Evolutionary conservation across 1,140 invertebrate species (phyloP), one percentile per base, ranked within the genome.

Genomic region (Pollicipes pollicipes): DNA sequence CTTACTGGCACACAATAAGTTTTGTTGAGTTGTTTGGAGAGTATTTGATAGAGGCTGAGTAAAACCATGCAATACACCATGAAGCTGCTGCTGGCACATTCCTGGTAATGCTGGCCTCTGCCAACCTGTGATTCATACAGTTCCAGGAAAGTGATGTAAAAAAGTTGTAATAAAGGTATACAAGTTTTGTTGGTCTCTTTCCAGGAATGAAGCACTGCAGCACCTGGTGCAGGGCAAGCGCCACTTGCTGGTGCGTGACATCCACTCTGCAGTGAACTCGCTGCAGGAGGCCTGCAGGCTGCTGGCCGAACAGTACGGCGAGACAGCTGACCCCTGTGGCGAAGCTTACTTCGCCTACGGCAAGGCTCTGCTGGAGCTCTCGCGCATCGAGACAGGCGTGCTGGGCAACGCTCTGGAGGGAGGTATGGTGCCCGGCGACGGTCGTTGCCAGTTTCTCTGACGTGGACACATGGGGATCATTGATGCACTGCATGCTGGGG

Each of bases 271-370:
- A n/a, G 88, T 88, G 0, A 82, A 84, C n/a, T 83, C 86, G 16
- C 81, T 95, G 4, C 86, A 88, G 29, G 84, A 88, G 76, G 89
- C 90, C 0, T 91, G 88, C 76, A 84, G 87, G 75, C 76, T 90
- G 30, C 80, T 91, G 27, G 84, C 84, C 0, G 79, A 84, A 17
- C 82, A 87, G 72, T 86, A 88, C 81, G 90, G 91, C 2, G 89
- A 92, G 69, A 83, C 85, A 21, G 86, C 85, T 0, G 84, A 88
- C 74, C 87, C 93, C 77, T 88, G 88, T 78, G 91, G 85, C 24
- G 91, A 93, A 69, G 87, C 88, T 21, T 94, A 94, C 79, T 86
- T 90, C 72, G 82, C 83, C 68, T 89, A 88, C 78, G 90, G 91
- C 0, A 87, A 88, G 77, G 86, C 92, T 4, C 80, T 96, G 6